These are phyloP conservation scores for Quadroppia sp. DNA, from an alignment of 2,888 invertebrate species.

Conservation along the genomic window DNA sequence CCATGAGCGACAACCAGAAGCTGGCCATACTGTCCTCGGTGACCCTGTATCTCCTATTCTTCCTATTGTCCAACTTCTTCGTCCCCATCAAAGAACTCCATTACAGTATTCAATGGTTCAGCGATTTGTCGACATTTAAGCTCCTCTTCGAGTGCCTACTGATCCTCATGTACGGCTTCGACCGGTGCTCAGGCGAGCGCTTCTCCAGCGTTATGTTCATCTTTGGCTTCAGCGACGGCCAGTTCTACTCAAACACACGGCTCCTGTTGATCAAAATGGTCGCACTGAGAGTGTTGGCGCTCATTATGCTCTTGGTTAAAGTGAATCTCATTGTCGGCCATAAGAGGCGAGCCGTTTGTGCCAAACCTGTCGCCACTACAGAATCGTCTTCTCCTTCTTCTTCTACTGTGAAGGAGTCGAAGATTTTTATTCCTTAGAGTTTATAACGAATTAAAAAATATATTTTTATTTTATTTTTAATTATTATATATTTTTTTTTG, in stretches of 20 bases:
- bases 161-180: constrained; percentile 32
- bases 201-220: constrained; percentile 22
- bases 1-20: constrained; percentile 20
- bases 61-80: constrained; percentile 16
- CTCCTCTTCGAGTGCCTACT: constrained; percentile 10
- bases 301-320: constrained; percentile 14
- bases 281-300: constrained; percentile 13
- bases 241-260: constrained; percentile 14
- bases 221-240: constrained; percentile 25
- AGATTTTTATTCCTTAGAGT: background rate
- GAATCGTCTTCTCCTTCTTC: background rate
- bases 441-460: too few species aligned
- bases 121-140: constrained; percentile 8
- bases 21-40: constrained; percentile 16
- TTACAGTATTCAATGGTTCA: constrained; percentile 17
- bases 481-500: too few species aligned
- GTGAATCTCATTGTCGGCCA: background rate
- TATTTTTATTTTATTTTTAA: too few species aligned
- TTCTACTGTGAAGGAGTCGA: background rate
- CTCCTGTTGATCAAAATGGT: constrained; percentile 3
- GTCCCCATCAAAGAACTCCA: background rate
- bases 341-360: too few species aligned
- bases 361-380: background rate
- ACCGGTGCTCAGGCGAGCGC: constrained; percentile 21
- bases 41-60: constrained; percentile 16